Percentiles rank a stretch among this genome's conserved stretches.
Conservation (phyloP, 2,797 vertebrate species). For the Crax fasciolata region DNA sequence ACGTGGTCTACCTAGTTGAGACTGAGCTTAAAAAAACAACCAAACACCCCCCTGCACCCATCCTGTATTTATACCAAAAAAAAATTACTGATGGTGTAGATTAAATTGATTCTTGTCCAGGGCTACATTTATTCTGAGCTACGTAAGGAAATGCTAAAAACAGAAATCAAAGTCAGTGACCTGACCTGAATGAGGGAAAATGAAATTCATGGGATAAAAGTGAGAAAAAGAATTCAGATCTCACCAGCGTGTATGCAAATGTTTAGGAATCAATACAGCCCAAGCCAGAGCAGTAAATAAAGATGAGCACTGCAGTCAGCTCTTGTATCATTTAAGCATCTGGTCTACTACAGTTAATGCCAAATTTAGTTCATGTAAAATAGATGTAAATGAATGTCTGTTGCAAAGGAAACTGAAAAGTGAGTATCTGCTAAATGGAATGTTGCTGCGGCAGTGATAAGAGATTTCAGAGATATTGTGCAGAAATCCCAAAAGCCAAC, state of each 20-base stretch:
- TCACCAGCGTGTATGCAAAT: constrained; percentile 44
- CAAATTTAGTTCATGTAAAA: constrained; percentile 72
- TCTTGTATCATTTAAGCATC: constrained; percentile 56
- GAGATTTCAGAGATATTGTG: constrained; percentile 31
- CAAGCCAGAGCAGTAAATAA: constrained; percentile 58
- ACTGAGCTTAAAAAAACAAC: background rate
- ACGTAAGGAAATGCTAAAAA: background rate
- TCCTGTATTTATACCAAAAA: background rate
- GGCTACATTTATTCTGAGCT: background rate
- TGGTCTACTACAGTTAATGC: constrained; percentile 59
- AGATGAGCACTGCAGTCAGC: constrained; percentile 21
- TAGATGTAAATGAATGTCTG: constrained; percentile 66
- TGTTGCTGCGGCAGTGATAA: background rate
- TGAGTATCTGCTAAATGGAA: constrained; percentile 39
- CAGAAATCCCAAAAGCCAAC: constrained; percentile 19
- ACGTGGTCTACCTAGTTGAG: background rate
- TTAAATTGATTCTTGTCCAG: background rate
- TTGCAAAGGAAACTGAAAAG: constrained; percentile 46
- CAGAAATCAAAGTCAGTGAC: background rate
- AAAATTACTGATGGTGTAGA: background rate
- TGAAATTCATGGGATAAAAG: background rate
- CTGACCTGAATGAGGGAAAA: constrained; percentile 12
- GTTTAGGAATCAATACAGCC: constrained; percentile 37
- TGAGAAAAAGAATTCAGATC: background rate
- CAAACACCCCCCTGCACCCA: fast-evolving